Evolutionary conservation across 2,797 vertebrate genomes (phyloP), one percentile per base, ranked within the genome.

Genomic region (Poeciliopsis gracilis): DNA sequence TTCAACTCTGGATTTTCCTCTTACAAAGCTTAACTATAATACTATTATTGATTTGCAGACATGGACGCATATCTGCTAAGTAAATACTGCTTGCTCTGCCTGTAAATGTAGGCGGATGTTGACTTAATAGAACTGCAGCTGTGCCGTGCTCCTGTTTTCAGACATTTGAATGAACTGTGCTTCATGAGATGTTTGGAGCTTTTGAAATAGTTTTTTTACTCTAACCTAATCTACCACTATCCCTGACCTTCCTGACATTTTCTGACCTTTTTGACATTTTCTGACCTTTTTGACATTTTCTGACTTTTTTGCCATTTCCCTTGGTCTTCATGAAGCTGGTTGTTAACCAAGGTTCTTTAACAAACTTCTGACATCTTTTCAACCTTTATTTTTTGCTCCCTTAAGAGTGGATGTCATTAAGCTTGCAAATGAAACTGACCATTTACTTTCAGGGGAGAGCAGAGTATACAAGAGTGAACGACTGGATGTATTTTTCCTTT

Each of bases 401-500:
- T 10, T 20, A 63, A 20, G 18, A 41, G 61, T 38, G 10, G 11
- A 66, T 38, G 33, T 23, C 33, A 38, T 66, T 66, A 66, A 23
- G 16, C 11, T 25, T 67, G 8, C 61, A 38, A 66, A 38, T 23
- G 3, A 16, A 9, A 20, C 45, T 75, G 4, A 18, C 16, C 30
- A 63, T 46, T 33, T 51, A 72, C 61, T 53, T 13, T 8, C 75
- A 43, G 67, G 75, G 69, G 2, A 74, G 70, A 72, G 72, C 18
- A 63, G 59, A 20, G 36, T 4, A 12, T 66, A 38, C 18, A 25
- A 41, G 20, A 66, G 30, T 63, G 28, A 36, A 63, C 59, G 2
- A 63, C 59, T 20, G 28, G 8, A 63, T 63, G 59, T 63, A 18
- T 63, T 63, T 9, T 51, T 25, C 49, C 49, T 53, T 77, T 80